phyloP scores from a whole-genome alignment of 2,113 vertebrate species.

The Carlito syrichta region DNA sequence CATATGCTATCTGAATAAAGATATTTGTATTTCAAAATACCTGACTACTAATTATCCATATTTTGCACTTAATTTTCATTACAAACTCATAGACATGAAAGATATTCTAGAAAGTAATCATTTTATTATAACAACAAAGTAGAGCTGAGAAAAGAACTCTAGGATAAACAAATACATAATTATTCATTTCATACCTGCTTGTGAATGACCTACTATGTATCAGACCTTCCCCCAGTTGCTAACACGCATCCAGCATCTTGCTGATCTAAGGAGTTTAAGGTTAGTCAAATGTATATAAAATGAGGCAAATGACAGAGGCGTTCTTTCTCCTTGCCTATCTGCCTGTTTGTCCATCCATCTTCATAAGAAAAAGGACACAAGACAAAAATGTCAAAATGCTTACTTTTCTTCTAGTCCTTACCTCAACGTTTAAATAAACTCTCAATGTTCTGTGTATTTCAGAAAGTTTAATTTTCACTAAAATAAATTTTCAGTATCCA shows the following conservation, averaged over 20 bases:
- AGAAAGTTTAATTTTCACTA: neutral
- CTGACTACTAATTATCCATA: neutral
- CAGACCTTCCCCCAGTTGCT: neutral
- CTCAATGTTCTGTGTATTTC: neutral
- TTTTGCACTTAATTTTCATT: conserved; percentile 31
- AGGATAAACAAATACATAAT: neutral
- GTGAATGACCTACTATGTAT: neutral
- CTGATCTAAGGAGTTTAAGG: neutral
- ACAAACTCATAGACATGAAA: conserved; percentile 8
- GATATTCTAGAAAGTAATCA: conserved; percentile 1
- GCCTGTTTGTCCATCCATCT: neutral
- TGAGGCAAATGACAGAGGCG: neutral
- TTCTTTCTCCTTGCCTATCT: neutral
- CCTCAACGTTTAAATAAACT: neutral
- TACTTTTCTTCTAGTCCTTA: neutral
- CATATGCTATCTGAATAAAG: neutral
- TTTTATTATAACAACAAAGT: neutral
- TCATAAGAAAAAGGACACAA: neutral
- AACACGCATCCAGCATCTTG: neutral
- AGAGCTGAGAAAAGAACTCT: neutral
- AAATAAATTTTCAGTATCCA: neutral
- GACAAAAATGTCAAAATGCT: neutral
- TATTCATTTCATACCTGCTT: neutral
- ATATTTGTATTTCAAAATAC: neutral
- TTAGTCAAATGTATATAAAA: neutral